Evolutionary conservation across 64 coral and sea anemone species (phyloP), one percentile per base, ranked within the genome.

Genomic region (Montipora capricornis): DNA sequence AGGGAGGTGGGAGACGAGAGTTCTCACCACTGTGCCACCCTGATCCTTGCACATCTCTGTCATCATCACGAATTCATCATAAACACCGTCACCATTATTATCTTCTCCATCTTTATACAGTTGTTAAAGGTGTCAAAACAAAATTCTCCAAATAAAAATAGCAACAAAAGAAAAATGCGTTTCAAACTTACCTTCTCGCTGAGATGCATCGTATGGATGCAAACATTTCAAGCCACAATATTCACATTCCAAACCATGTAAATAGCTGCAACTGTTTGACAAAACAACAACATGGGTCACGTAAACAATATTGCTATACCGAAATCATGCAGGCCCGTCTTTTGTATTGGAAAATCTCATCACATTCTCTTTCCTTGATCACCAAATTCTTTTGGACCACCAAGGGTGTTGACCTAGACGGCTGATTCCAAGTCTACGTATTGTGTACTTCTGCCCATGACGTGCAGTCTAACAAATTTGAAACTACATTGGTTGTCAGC

Each of bases 191-290:
- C 88, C 88, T 78, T 67, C 44, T 50, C 79, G 88, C 10, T 90
- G 88, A 68, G 50, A 12, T 20, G 44, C 13, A 47, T 90, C 46
- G 61, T 78, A 49, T 67, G 88, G 88, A 20, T 90, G 88, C 16
- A 90, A 55, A 48, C 88, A 79, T 67, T 67, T 77, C 53, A 67
- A 47, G 19, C 88, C 88, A 49, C 88, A 90, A 47, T 79, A 90
- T 57, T 90, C 88, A 68, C 88, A 90, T 68, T 90, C 88, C 19
- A 90, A 79, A 67, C 88, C 88, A 68, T 90, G 88, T 79, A 90
- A 77, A 68, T 90, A 90, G 15, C 17, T n/a, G 44, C 88, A 90
- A 6, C 88, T 90, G 59, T 50, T 49, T 10, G 67, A 20, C 37
- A 68, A 71, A 3, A 86, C 44, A 83, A 83, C 68, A 11, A 2